Percentiles rank a stretch among this genome's conserved stretches.
These are phyloP conservation scores for Orbicella faveolata DNA, from an alignment of 64 coral and sea anemone species.

Conservation along the genomic window DNA sequence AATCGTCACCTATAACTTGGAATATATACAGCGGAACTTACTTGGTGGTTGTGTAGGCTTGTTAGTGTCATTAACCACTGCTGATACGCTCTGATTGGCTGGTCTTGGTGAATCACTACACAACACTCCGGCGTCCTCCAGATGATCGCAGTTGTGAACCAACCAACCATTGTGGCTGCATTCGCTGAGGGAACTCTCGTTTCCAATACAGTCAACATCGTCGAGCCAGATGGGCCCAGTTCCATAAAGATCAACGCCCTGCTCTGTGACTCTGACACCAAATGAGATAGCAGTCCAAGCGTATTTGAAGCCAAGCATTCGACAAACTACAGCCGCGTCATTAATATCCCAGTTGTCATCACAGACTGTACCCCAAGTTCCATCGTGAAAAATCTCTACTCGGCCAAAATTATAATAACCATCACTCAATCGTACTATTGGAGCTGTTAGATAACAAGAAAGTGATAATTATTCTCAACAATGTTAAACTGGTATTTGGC, in stretches of 20 bases:
- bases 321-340: constrained; percentile 8
- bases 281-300: constrained; percentile 6
- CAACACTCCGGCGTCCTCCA: constrained; percentile 35
- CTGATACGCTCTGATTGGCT: not conserved
- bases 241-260: not conserved
- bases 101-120: constrained; percentile 10
- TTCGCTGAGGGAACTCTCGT: constrained; percentile 26
- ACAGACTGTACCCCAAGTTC: constrained; percentile 40
- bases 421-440: constrained; percentile 24
- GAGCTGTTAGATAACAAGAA: not conserved
- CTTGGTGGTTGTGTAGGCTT: not conserved
- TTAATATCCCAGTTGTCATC: constrained; percentile 30
- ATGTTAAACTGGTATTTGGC: too few relatives aligned
- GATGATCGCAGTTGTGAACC: constrained; percentile 44
- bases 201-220: constrained; percentile 43
- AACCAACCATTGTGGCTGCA: constrained; percentile 56
- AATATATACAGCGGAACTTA: not conserved
- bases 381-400: constrained; percentile 30
- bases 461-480: too few relatives aligned
- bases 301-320: constrained; percentile 17
- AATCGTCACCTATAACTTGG: too few relatives aligned
- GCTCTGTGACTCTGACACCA: not conserved
- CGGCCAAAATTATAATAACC: constrained; percentile 22
- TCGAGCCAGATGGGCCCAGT: constrained; percentile 48
- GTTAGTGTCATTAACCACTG: not conserved